A percentile compares a stretch with the other conserved stretches of the same genome.
These are phyloP conservation scores for Acronicta psi DNA, from an alignment of 2,888 invertebrate species.

Conservation along the genomic window DNA sequence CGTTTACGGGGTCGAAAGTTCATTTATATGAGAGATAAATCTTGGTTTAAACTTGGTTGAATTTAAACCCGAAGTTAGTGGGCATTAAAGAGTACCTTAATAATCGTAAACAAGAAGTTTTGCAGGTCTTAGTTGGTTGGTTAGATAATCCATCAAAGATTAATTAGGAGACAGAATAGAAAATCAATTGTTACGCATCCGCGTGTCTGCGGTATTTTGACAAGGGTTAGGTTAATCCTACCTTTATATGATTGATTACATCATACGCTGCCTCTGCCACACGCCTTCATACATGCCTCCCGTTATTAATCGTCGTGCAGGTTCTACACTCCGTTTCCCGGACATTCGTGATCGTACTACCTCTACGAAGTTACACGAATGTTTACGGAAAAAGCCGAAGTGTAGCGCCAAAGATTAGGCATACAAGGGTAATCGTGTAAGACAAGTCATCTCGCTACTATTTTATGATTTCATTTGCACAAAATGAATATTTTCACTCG, in stretches of 20 bases:
- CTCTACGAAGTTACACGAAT: constrained; percentile 22
- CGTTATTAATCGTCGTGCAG: constrained; percentile 33
- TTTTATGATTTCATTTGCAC: constrained; percentile 48
- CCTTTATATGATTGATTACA: neutral
- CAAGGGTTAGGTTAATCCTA: no score
- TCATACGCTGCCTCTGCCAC: constrained; percentile 37
- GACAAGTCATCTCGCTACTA: constrained; percentile 49
- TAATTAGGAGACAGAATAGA: no score
- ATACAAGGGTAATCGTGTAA: constrained; percentile 56
- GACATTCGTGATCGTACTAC: constrained; percentile 25
- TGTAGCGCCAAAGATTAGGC: constrained; percentile 35
- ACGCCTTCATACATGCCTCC: constrained; percentile 38
- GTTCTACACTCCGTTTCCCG: constrained; percentile 14
- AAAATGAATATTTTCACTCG: constrained; percentile 46
- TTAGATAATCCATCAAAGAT: no score
- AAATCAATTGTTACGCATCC: no score
- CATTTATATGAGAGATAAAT: no score
- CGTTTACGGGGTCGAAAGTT: no score
- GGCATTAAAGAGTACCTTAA: no score
- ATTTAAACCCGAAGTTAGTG: no score
- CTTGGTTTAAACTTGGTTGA: no score
- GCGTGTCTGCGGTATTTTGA: no score
- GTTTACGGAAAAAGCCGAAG: constrained; percentile 34
- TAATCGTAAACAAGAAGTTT: no score
- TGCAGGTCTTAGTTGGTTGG: no score